A percentile compares a stretch with the other conserved stretches of the same genome.
phyloP scores from a whole-genome alignment of 2,888 invertebrate genomes.

The Ormyrus rosae region DNA sequence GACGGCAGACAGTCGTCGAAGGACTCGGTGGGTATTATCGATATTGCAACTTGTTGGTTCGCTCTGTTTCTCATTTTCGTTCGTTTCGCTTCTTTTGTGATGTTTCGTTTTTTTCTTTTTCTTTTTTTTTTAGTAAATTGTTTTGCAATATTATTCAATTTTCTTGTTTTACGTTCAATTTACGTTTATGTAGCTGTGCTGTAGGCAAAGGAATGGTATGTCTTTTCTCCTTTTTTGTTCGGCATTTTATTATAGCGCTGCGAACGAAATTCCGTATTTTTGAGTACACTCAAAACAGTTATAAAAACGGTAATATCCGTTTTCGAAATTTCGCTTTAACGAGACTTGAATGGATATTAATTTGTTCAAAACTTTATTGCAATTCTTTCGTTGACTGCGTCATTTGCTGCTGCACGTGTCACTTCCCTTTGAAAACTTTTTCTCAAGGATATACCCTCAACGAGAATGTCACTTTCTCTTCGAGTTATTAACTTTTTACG shows the following conservation, averaged over 20 bases:
- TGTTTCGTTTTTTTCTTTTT: neutral
- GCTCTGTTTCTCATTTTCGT: neutral
- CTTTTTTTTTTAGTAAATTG: neutral
- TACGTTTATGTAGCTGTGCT: too few species aligned
- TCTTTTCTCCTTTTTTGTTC: neutral
- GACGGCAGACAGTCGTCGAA: conserved; percentile 62
- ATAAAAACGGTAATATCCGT: too few species aligned
- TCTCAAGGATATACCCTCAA: neutral
- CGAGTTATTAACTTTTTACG: too few species aligned
- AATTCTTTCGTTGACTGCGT: too few species aligned
- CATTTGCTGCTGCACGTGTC: neutral
- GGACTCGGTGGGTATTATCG: conserved; percentile 54
- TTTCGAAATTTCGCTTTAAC: too few species aligned
- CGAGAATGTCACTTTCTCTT: too few species aligned
- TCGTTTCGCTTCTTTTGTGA: neutral
- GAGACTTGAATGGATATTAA: too few species aligned
- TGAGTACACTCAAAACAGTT: neutral
- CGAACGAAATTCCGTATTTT: neutral
- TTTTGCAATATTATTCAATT: neutral
- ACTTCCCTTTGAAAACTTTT: neutral
- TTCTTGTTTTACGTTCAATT: neutral
- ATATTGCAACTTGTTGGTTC: neutral
- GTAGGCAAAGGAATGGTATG: too few species aligned
- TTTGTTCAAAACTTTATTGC: neutral
- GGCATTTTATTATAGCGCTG: neutral